A percentile compares a stretch with the other conserved stretches of the same genome.
These are phyloP conservation scores for Megathymus violae DNA, from an alignment of 1,140 invertebrate species.

Conservation along the genomic window DNA sequence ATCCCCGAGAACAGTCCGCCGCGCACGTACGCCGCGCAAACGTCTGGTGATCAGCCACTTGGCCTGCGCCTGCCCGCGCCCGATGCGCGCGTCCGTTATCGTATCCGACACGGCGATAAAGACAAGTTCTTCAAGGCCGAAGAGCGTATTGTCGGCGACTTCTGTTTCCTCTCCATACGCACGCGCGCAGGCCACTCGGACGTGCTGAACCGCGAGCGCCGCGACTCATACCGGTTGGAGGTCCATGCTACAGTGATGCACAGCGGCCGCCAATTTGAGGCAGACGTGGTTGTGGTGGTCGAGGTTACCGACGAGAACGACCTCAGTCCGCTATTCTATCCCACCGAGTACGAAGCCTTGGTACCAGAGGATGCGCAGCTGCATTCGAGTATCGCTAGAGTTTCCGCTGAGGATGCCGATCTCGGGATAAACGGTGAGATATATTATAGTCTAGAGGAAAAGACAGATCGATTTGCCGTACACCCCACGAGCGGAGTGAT, in stretches of 20 bases:
- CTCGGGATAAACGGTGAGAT: slow-evolving; percentile 97
- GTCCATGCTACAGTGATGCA: slow-evolving; percentile 89
- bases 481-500: slow-evolving; percentile 96
- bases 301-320: slow-evolving; percentile 95
- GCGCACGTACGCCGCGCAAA: slow-evolving; percentile 89
- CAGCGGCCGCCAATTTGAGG: slow-evolving; percentile 86
- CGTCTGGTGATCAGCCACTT: slow-evolving; percentile 83
- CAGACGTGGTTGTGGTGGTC: slow-evolving; percentile 91
- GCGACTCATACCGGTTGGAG: slow-evolving; percentile 91
- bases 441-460: slow-evolving; percentile 96
- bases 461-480: slow-evolving; percentile 93
- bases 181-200: slow-evolving; percentile 93
- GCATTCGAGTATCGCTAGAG: slow-evolving; percentile 90
- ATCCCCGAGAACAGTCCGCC: slow-evolving; percentile 96
- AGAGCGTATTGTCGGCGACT: slow-evolving; percentile 93
- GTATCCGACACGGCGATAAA: slow-evolving; percentile 92
- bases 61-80: slow-evolving; percentile 79
- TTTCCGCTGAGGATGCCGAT: slow-evolving; percentile 96
- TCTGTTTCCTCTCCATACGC: slow-evolving; percentile 95
- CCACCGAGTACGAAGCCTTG: slow-evolving; percentile 92
- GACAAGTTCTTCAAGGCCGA: slow-evolving; percentile 97
- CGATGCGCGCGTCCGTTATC: slow-evolving; percentile 89
- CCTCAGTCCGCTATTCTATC: slow-evolving; percentile 95
- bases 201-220: slow-evolving; percentile 95
- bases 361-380: slow-evolving; percentile 95